Conservation (phyloP, 2,113 vertebrate genomes). For the Neoarius graeffei region DNA sequence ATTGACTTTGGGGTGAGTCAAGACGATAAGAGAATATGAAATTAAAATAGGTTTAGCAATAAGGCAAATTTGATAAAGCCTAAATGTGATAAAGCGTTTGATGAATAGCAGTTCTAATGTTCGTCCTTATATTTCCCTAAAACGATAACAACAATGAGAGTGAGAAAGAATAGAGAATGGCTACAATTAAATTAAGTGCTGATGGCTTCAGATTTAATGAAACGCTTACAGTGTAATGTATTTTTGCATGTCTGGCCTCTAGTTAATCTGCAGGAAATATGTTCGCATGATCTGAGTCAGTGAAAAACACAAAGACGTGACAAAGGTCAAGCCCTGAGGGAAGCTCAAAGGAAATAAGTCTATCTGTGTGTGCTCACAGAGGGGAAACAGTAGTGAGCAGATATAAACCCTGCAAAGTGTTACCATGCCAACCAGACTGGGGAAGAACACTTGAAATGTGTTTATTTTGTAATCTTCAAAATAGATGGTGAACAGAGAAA, state of each 20-base stretch:
- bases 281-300: neutral
- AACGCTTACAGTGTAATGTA: neutral
- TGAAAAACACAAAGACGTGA: slow-evolving; percentile 27
- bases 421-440: slow-evolving; percentile 69
- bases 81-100: neutral
- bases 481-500: slow-evolving; percentile 49
- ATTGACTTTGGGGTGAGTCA: neutral
- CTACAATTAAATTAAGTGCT: slow-evolving; percentile 11
- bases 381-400: slow-evolving; percentile 56
- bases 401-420: slow-evolving; percentile 62
- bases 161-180: too few species aligned
- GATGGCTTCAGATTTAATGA: neutral
- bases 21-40: neutral
- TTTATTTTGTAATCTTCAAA: slow-evolving; percentile 61
- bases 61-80: neutral
- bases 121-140: neutral
- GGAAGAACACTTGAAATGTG: slow-evolving; percentile 59
- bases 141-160: neutral
- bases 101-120: neutral
- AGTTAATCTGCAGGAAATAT: slow-evolving; percentile 14
- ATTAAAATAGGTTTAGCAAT: neutral
- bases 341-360: slow-evolving; percentile 14
- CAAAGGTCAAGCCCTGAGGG: slow-evolving; percentile 46
- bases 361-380: slow-evolving; percentile 35
- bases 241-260: neutral